Evolutionary conservation across 2,113 vertebrate genomes (phyloP), one percentile per base, ranked within the genome.

Genomic region (Australoheros scitulus): DNA sequence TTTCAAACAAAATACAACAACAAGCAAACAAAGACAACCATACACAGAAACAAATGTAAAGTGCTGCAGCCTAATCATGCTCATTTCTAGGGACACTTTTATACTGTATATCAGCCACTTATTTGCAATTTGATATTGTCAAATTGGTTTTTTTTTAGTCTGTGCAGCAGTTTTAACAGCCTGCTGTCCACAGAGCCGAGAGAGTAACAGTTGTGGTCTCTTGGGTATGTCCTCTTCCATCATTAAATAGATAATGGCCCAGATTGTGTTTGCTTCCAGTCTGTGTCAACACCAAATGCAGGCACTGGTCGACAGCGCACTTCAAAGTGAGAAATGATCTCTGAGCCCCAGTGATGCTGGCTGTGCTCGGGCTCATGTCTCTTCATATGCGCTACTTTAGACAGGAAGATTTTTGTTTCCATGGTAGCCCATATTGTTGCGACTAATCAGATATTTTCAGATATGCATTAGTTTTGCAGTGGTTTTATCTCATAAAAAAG

Each of bases 241-340:
- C 88, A 90, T 92, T 92, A 92, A 92, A 88, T 81, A 88, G 76
- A 90, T 89, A 93, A 91, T 84, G 80, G 84, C 87, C 90, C 83
- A 87, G 87, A 91, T 87, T 89, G 80, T 86, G 82, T 90, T 92
- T 94, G 91, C 87, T 87, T 64, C 78, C 34, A 65, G 84, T 84
- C 82, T 87, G 87, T 89, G 85, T 91, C 87, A 90, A 88, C 88
- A 87, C 64, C 81, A 84, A 90, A 59, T 85, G 84, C 84, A 83
- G 84, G 61, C 85, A 76, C 75, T 59, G 82, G 84, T 84, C 29
- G 80, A 85, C 89, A 75, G 72, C 58, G 60, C 52, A 88, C 81
- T 91, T 91, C 87, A 92, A 92, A 91, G 88, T 91, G 88, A 90
- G 88, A 89, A 90, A 89, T 88, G 88, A 90, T 90, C 85, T 84